phyloP scores from a whole-genome alignment of 2,797 vertebrate genomes.

The Menidia menidia region DNA sequence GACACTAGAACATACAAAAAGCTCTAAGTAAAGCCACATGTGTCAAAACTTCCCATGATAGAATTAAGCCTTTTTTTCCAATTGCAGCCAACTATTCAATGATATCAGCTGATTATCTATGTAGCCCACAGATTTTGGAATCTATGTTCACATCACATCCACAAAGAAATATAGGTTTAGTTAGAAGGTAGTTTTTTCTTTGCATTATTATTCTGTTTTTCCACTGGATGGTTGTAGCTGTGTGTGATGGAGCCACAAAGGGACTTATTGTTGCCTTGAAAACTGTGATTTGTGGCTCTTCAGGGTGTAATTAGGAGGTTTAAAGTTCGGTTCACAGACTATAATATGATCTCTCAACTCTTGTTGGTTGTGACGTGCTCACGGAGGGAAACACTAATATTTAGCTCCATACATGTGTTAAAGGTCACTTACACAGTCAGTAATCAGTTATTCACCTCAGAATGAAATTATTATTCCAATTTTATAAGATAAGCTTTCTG shows the following conservation, averaged over 20 bases:
- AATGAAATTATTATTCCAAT: too few relatives aligned
- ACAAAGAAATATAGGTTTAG: background rate
- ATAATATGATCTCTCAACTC: conserved; percentile 44
- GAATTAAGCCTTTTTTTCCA: background rate
- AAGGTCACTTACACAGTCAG: background rate
- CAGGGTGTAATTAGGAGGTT: conserved; percentile 42
- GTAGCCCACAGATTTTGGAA: background rate
- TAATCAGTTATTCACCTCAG: background rate
- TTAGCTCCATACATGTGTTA: background rate
- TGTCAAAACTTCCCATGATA: background rate
- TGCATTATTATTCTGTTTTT: conserved; percentile 15
- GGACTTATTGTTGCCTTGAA: conserved; percentile 31
- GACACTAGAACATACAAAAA: background rate
- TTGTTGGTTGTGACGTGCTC: conserved; percentile 9
- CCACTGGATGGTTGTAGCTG: conserved; percentile 28
- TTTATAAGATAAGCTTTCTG: too few relatives aligned
- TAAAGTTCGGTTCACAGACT: conserved; percentile 31
- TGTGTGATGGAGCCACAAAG: conserved; percentile 26
- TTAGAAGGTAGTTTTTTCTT: background rate
- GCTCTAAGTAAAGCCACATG: background rate
- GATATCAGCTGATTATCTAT: background rate
- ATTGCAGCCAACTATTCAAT: background rate
- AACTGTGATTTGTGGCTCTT: conserved; percentile 55
- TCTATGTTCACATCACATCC: background rate
- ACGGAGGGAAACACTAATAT: background rate